A percentile compares a stretch with the other conserved stretches of the same genome.
Conservation (phyloP, 2,888 invertebrate genomes). For the Yponomeuta cagnagella region DNA sequence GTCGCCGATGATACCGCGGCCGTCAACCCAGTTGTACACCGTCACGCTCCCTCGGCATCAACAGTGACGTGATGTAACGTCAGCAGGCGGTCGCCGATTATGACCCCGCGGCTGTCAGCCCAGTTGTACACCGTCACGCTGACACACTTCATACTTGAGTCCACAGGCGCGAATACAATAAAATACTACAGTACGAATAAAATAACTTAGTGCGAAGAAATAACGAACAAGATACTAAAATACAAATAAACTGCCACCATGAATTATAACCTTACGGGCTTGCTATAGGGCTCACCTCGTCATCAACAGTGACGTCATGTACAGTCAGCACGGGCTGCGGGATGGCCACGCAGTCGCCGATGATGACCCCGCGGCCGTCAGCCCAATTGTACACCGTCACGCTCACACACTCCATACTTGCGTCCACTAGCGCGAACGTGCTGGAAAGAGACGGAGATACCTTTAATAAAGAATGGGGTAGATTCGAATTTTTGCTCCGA, state of each 20-base stretch:
- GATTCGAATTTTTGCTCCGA: not conserved
- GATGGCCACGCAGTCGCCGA: constrained; percentile 89
- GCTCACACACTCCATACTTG: constrained; percentile 80
- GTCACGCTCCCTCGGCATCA: constrained; percentile 73
- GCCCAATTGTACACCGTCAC: constrained; percentile 92
- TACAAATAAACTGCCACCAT: too few species aligned
- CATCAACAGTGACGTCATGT: constrained; percentile 42
- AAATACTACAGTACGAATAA: too few species aligned
- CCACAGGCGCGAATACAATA: constrained; percentile 81
- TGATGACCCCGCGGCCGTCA: constrained; percentile 86
- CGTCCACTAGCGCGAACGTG: constrained; percentile 88
- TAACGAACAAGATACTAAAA: too few species aligned
- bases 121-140: constrained; percentile 90
- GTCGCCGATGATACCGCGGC: constrained; percentile 80
- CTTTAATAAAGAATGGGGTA: constrained; percentile 8
- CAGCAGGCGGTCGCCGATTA: constrained; percentile 31
- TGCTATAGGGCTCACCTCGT: not conserved
- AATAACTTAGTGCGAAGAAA: too few species aligned
- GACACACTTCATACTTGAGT: constrained; percentile 75
- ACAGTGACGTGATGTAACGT: not conserved
- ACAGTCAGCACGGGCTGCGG: constrained; percentile 84
- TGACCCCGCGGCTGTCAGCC: constrained; percentile 86
- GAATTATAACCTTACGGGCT: too few species aligned
- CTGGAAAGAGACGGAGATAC: constrained; percentile 50
- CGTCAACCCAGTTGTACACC: constrained; percentile 89